phyloP scores from a whole-genome alignment of 1,140 invertebrate genomes.

The Drosophila ironensis region DNA sequence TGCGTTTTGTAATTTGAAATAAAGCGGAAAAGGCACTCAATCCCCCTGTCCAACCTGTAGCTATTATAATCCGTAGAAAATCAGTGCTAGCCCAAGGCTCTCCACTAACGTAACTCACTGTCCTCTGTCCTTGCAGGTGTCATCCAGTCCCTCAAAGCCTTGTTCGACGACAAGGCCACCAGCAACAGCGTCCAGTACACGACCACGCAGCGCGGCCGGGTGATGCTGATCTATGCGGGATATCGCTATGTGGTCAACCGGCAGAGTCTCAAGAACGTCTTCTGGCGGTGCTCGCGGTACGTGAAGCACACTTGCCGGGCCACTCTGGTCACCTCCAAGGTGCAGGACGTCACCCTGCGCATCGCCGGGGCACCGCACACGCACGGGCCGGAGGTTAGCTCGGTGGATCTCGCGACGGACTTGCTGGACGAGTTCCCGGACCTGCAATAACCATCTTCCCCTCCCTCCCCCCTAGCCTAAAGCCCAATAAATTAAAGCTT shows the following conservation, averaged over 20 bases:
- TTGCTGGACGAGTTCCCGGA: constrained; percentile 61
- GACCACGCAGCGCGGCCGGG: constrained; percentile 76
- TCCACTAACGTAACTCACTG: too few species aligned
- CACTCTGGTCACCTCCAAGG: constrained; percentile 77
- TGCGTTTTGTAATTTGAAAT: constrained; percentile 39
- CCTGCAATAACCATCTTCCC: constrained; percentile 35
- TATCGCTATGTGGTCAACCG: constrained; percentile 80
- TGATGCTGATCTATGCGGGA: constrained; percentile 79
- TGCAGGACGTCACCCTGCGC: constrained; percentile 57
- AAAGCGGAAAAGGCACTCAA: too few species aligned
- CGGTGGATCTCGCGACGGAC: constrained; percentile 63
- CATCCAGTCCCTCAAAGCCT: constrained; percentile 61
- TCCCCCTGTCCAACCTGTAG: too few species aligned
- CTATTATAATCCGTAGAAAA: too few species aligned
- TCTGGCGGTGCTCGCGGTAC: constrained; percentile 80
- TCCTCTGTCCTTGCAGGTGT: constrained; percentile 56
- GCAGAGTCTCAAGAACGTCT: constrained; percentile 79
- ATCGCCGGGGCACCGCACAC: constrained; percentile 75
- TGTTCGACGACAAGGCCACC: constrained; percentile 67
- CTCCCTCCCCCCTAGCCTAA: constrained; percentile 19
- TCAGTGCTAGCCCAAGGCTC: too few species aligned
- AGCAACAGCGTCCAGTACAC: constrained; percentile 60
- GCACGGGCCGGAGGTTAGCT: constrained; percentile 66
- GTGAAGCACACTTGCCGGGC: constrained; percentile 78
- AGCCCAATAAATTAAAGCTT: constrained; percentile 53